phyloP scores from a whole-genome alignment of 2,113 vertebrate species.

The Excalfactoria chinensis region DNA sequence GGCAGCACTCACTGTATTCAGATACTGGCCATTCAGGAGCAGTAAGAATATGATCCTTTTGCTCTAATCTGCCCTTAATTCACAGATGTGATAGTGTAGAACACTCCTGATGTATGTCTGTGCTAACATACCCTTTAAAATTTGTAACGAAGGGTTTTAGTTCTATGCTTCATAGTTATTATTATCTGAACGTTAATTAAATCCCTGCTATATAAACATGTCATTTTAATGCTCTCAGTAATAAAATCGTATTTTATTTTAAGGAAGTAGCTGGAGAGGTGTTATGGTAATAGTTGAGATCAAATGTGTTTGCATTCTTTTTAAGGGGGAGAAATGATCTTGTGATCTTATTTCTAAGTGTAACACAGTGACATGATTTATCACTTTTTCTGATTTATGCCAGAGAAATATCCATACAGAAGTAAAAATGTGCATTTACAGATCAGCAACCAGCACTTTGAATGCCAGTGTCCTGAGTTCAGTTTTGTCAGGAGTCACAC shows the following conservation, averaged over 20 bases:
- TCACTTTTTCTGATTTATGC: neutral
- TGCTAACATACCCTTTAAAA: neutral
- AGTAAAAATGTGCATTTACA: neutral
- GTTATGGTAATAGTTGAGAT: neutral
- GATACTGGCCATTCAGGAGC: neutral
- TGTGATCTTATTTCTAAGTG: neutral
- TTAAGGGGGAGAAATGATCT: neutral
- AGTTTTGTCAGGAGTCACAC: neutral
- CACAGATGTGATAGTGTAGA: too few relatives aligned
- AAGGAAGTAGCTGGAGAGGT: constrained; percentile 31
- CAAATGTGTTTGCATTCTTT: neutral
- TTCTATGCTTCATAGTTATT: neutral
- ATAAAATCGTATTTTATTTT: constrained; percentile 43
- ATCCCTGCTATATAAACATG: constrained; percentile 22
- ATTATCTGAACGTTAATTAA: constrained; percentile 51
- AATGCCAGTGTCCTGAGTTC: neutral
- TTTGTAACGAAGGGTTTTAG: neutral
- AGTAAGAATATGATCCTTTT: neutral
- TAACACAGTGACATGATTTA: neutral
- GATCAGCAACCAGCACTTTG: neutral
- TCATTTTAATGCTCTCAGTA: constrained; percentile 40
- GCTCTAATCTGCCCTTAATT: neutral
- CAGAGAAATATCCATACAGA: neutral
- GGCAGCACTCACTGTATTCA: neutral
- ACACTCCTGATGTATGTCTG: neutral